These are phyloP conservation scores for Streptopelia turtur DNA, from an alignment of 2,797 vertebrate species.

Conservation along the genomic window DNA sequence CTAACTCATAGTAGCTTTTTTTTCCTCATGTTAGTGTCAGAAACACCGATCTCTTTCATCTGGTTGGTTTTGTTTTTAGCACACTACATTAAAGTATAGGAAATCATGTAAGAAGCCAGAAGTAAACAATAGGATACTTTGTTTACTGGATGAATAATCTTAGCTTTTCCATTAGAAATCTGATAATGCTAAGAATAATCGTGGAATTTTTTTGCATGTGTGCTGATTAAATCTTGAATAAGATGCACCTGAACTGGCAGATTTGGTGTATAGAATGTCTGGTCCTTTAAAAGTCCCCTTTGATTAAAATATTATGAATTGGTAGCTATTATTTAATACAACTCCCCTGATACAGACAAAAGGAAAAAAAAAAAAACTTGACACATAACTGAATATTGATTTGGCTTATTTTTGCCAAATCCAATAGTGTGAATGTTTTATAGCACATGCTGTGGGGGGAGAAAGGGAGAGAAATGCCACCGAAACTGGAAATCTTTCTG, in stretches of 20 bases:
- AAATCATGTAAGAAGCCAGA: background rate
- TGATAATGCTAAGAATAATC: conserved; percentile 20
- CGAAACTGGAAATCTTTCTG: conserved; percentile 16
- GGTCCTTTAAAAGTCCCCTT: background rate
- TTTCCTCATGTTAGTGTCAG: background rate
- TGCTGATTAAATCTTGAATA: background rate
- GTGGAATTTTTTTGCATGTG: background rate
- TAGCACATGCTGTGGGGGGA: background rate
- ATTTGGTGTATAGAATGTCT: background rate
- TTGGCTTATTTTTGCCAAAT: conserved; percentile 67
- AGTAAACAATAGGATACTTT: conserved; percentile 41
- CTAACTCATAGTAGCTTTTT: background rate
- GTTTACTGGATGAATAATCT: conserved; percentile 17
- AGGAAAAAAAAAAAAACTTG: background rate
- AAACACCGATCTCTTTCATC: background rate
- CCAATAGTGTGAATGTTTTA: conserved; percentile 25
- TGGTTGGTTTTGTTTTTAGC: background rate
- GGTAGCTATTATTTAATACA: background rate
- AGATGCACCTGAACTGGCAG: background rate
- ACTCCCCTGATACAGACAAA: background rate
- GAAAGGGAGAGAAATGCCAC: background rate
- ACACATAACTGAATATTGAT: conserved; percentile 29
- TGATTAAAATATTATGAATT: background rate
- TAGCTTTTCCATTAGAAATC: conserved; percentile 2
- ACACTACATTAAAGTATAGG: background rate